Conservation (phyloP, 2,888 invertebrate species). For the Perdita meconis region DNA sequence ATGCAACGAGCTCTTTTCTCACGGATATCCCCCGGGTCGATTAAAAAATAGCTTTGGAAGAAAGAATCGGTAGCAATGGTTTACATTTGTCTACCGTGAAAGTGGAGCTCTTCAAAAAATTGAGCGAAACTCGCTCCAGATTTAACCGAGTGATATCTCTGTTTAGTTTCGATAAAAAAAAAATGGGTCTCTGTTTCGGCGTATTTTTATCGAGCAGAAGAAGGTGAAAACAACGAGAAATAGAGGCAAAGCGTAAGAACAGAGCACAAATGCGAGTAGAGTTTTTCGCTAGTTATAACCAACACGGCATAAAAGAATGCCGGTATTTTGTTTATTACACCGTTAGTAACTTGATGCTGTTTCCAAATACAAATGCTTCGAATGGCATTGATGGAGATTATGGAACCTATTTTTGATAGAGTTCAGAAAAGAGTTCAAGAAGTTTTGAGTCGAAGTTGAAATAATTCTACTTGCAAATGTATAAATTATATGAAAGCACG, state of each 20-base stretch:
- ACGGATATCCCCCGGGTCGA: slow-evolving; percentile 26
- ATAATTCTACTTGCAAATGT: too few species aligned
- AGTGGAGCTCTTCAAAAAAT: slow-evolving; percentile 45
- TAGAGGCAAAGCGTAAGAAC: not conserved
- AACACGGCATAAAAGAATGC: too few species aligned
- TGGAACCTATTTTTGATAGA: too few species aligned
- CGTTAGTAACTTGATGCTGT: too few species aligned
- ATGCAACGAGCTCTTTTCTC: slow-evolving; percentile 28
- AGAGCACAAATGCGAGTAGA: not conserved
- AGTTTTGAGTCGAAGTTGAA: too few species aligned
- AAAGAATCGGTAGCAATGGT: slow-evolving; percentile 30
- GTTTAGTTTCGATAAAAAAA: slow-evolving; percentile 28
- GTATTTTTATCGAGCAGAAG: not conserved
- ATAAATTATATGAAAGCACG: too few species aligned
- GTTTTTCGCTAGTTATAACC: too few species aligned
- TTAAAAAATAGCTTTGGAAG: slow-evolving; percentile 46
- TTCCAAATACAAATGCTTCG: too few species aligned
- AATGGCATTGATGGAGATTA: too few species aligned
- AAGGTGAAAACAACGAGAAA: not conserved
- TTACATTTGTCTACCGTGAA: slow-evolving; percentile 30
- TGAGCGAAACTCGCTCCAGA: slow-evolving; percentile 36
- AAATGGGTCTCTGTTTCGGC: not conserved
- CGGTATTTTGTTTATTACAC: too few species aligned
- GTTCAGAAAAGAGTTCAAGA: too few species aligned
- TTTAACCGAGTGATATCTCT: slow-evolving; percentile 23